These are phyloP conservation scores for Luehdorfia chinensis DNA, from an alignment of 1,140 invertebrate genomes.

Conservation along the genomic window DNA sequence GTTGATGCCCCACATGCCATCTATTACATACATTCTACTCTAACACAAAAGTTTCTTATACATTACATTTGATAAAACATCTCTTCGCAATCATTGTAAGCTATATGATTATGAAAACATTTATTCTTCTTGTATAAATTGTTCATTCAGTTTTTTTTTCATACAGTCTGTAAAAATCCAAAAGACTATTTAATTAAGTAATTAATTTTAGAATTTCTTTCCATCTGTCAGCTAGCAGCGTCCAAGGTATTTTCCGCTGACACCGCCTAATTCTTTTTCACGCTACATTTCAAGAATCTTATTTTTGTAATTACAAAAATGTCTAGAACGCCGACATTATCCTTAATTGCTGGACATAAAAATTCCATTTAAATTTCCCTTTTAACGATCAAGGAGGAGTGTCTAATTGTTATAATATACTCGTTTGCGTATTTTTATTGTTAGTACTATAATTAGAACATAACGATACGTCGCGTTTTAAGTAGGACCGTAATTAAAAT, in stretches of 20 bases:
- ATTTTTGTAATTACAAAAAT: conserved; percentile 78
- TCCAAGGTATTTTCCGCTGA: conserved; percentile 64
- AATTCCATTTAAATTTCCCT: conserved; percentile 77
- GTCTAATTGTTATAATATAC: conserved; percentile 77
- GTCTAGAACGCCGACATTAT: conserved; percentile 75
- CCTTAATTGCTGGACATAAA: conserved; percentile 77
- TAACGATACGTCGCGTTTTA: conserved; percentile 65
- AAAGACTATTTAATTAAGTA: conserved; percentile 23
- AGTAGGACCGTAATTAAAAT: conserved; percentile 64
- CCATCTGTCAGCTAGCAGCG: conserved; percentile 51
- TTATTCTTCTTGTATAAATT: too few relatives aligned
- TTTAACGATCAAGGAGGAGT: conserved; percentile 74
- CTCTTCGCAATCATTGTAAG: too few relatives aligned
- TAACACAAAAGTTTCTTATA: not conserved
- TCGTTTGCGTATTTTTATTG: conserved; percentile 77
- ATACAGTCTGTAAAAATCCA: too few relatives aligned
- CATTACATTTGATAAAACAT: too few relatives aligned
- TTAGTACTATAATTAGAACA: conserved; percentile 74
- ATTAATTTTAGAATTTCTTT: conserved; percentile 27
- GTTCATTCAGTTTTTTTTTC: too few relatives aligned
- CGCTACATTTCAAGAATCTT: conserved; percentile 77
- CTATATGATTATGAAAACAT: too few relatives aligned
- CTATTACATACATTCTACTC: conserved; percentile 1
- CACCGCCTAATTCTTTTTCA: conserved; percentile 73
- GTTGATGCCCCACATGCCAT: conserved; percentile 10